Evolutionary conservation across 1,140 invertebrate genomes (phyloP).

Genomic region (Sitophilus oryzae): DNA sequence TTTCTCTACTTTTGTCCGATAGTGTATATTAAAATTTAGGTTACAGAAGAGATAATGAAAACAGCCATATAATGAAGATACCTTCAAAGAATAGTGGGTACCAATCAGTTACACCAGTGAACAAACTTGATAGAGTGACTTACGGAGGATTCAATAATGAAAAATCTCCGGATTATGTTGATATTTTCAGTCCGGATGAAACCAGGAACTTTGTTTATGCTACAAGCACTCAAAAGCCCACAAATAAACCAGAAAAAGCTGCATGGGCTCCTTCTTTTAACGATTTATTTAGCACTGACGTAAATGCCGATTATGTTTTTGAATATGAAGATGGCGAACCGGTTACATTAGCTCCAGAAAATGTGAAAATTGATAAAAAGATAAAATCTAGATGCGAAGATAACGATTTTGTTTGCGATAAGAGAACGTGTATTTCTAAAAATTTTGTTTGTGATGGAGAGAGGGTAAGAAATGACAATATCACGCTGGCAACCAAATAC

Average conservation of each 20-base stretch:
- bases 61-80: conserved; percentile 14
- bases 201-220: conserved; percentile 7
- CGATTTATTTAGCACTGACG: conserved; percentile 33
- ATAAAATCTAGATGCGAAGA: conserved; percentile 23
- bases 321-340: conserved; percentile 33
- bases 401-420: conserved; percentile 33
- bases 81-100: neutral
- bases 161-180: conserved; percentile 25
- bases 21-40: too few species aligned
- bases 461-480: conserved; percentile 23
- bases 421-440: conserved; percentile 57
- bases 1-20: too few species aligned
- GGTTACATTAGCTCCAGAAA: conserved; percentile 26
- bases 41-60: neutral
- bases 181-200: conserved; percentile 20
- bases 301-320: conserved; percentile 50
- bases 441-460: conserved; percentile 66
- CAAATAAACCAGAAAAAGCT: conserved; percentile 11
- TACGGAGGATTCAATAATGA: conserved; percentile 15
- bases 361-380: conserved; percentile 14
- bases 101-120: conserved; percentile 6
- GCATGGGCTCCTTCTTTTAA: conserved; percentile 38
- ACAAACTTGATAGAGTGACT: conserved; percentile 4
- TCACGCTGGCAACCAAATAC: too few species aligned
- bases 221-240: conserved; percentile 11